Conservation (phyloP, 2,113 vertebrate genomes). For the Phoenicopterus ruber region DNA sequence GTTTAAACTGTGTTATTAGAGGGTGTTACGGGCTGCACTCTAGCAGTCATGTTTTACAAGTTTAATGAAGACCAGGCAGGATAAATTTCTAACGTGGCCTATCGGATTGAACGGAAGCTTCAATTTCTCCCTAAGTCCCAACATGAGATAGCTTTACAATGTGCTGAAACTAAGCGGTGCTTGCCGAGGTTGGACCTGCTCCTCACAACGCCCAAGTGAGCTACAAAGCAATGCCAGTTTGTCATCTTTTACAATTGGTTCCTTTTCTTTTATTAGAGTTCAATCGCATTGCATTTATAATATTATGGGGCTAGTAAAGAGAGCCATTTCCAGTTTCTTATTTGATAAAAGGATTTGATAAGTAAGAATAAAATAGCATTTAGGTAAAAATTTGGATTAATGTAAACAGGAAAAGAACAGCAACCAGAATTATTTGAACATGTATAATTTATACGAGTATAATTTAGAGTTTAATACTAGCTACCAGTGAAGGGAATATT, state of each 20-base stretch:
- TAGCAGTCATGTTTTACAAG: slow-evolving; percentile 6
- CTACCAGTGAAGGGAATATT: not conserved
- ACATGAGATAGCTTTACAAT: not conserved
- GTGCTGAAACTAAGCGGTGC: not conserved
- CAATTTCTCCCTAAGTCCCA: not conserved
- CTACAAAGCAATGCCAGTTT: not conserved
- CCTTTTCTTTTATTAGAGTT: not conserved
- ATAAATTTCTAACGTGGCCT: not conserved
- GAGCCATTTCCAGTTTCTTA: not conserved
- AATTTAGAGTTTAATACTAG: not conserved
- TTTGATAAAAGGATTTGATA: not conserved
- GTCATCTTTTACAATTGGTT: not conserved
- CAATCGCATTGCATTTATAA: not conserved
- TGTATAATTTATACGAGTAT: not conserved
- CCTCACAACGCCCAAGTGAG: not conserved
- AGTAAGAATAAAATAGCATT: not conserved
- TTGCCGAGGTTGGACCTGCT: not conserved
- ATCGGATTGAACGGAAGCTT: not conserved
- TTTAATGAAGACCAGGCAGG: slow-evolving; percentile 19
- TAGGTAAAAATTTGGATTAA: not conserved
- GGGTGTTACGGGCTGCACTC: not conserved
- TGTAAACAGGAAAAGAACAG: not conserved
- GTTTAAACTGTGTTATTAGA: slow-evolving; percentile 29
- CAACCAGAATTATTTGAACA: not conserved
- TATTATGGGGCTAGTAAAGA: not conserved